phyloP scores from a whole-genome alignment of 53 echinoderm and acorn worm species.

The Temnopleurus reevesii region DNA sequence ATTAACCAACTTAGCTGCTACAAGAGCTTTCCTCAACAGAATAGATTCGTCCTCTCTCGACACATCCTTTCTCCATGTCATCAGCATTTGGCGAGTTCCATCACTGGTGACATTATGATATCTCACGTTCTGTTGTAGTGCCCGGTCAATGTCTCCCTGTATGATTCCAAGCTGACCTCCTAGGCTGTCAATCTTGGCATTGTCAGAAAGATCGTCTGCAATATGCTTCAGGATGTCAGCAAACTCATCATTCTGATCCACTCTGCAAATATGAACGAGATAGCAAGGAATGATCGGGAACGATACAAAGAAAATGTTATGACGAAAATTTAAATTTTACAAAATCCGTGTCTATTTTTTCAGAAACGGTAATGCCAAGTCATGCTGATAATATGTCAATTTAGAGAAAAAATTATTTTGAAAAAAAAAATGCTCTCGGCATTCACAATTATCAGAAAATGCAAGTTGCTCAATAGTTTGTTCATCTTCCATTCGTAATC shows the following conservation, averaged over 20 bases:
- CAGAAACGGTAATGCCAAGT: too few species aligned
- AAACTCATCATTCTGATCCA: background rate
- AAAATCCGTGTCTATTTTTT: too few species aligned
- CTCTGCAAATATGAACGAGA: too few species aligned
- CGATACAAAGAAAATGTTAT: too few species aligned
- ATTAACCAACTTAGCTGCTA: background rate
- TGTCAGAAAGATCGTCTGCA: background rate
- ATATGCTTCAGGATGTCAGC: background rate
- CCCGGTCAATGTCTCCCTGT: background rate
- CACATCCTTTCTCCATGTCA: background rate
- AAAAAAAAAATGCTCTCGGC: too few species aligned
- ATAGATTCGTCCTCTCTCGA: background rate
- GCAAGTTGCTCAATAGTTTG: too few species aligned
- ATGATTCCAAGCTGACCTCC: background rate
- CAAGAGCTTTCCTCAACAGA: background rate
- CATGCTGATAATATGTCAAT: too few species aligned
- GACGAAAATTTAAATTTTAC: too few species aligned
- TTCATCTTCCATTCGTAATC: too few species aligned
- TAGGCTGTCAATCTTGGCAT: background rate
- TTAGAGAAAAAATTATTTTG: too few species aligned
- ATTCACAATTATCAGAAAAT: too few species aligned
- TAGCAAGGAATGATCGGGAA: too few species aligned
- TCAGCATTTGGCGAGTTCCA: background rate
- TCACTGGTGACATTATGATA: background rate
- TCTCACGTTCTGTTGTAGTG: background rate